Percentiles rank a stretch among this genome's conserved stretches.
Evolutionary conservation across 2,113 vertebrate genomes (phyloP).

Genomic region (Cochlearius cochlearius): DNA sequence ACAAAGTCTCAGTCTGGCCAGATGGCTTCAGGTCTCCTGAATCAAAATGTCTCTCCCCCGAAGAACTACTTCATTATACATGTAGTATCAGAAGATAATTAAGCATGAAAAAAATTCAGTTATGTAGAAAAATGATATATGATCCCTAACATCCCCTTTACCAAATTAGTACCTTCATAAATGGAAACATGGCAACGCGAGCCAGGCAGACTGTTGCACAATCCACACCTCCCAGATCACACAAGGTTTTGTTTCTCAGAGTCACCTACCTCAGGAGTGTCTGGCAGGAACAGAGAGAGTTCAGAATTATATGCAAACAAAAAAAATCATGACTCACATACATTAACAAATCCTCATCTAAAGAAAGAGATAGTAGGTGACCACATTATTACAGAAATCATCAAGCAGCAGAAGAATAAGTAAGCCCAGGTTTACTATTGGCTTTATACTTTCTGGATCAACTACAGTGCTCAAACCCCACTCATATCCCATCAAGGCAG

Average conservation of each 20-base stretch:
- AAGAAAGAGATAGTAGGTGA: neutral
- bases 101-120: neutral
- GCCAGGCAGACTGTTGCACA: neutral
- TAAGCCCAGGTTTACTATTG: neutral
- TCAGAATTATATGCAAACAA: neutral
- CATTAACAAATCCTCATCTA: neutral
- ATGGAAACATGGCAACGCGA: neutral
- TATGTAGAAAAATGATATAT: neutral
- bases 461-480: neutral
- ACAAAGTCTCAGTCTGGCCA: neutral
- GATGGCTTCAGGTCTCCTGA: neutral
- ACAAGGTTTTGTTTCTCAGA: neutral
- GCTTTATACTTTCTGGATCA: neutral
- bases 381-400: neutral
- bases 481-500: neutral
- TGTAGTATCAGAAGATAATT: neutral
- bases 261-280: neutral
- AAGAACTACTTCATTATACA: neutral
- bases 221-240: neutral
- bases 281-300: neutral
- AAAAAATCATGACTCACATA: neutral
- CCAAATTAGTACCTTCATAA: neutral
- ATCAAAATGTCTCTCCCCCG: neutral
- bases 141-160: neutral
- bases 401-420: neutral